Conservation (phyloP, 2,113 vertebrate genomes). For the Eretmochelys imbricata region DNA sequence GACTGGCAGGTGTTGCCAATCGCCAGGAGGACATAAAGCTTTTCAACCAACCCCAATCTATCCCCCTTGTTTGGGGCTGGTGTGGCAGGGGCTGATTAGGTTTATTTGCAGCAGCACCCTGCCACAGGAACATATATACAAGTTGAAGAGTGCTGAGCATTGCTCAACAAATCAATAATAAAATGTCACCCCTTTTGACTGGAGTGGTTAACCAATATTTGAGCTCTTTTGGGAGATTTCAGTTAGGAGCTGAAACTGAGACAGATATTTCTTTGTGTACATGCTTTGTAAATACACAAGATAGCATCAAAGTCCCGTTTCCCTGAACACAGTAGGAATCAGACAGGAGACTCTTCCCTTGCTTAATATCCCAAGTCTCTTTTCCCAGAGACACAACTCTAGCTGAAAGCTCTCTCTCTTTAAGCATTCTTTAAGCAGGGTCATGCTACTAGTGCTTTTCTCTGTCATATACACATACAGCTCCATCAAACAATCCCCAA, state of each 20-base stretch:
- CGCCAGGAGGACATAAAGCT: too few relatives aligned
- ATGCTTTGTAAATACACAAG: neutral
- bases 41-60: too few relatives aligned
- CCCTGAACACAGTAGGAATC: neutral
- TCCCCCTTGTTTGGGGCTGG: too few relatives aligned
- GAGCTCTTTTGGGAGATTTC: neutral
- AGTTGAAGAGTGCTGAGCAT: neutral
- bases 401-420: neutral
- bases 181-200: neutral
- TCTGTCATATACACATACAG: neutral
- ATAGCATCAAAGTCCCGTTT: neutral
- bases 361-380: neutral
- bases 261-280: neutral
- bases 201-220: neutral
- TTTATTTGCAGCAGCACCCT: too few relatives aligned
- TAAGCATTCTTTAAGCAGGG: neutral
- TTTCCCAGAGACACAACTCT: neutral
- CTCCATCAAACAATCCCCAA: neutral
- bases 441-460: neutral
- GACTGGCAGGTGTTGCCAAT: too few relatives aligned
- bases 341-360: neutral
- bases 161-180: neutral
- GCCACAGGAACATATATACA: neutral
- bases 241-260: neutral
- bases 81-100: too few relatives aligned